phyloP scores from a whole-genome alignment of 2,797 vertebrate genomes.

The Chrysocyon brachyurus region DNA sequence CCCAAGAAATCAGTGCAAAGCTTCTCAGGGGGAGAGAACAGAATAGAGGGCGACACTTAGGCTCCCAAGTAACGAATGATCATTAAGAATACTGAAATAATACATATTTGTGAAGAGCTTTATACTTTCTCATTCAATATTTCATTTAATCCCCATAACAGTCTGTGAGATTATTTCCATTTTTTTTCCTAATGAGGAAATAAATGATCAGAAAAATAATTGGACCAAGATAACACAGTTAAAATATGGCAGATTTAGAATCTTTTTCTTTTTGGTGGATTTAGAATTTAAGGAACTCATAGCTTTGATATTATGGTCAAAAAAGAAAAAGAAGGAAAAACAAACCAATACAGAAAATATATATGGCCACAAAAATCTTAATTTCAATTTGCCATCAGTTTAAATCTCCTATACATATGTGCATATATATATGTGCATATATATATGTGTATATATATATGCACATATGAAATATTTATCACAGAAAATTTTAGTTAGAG shows the following conservation, averaged over 20 bases:
- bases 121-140: background rate
- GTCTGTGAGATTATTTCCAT: background rate
- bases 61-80: background rate
- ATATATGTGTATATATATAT: background rate
- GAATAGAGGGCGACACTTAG: background rate
- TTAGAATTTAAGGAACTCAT: constrained; percentile 37
- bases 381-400: background rate
- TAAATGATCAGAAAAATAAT: background rate
- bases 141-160: background rate
- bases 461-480: background rate
- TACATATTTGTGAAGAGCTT: background rate
- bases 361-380: background rate
- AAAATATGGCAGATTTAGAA: constrained; percentile 18
- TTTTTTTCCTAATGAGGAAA: constrained; percentile 27
- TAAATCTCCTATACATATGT: background rate
- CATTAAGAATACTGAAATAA: constrained; percentile 21
- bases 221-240: background rate
- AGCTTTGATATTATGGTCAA: background rate
- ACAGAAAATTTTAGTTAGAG: background rate
- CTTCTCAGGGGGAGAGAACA: background rate
- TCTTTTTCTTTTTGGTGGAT: background rate
- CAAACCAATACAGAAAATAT: background rate
- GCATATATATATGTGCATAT: too few relatives aligned
- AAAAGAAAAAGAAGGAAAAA: background rate
- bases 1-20: background rate